Evolutionary conservation across 2,888 invertebrate species (phyloP).

Genomic region (Ophioninae sp.): DNA sequence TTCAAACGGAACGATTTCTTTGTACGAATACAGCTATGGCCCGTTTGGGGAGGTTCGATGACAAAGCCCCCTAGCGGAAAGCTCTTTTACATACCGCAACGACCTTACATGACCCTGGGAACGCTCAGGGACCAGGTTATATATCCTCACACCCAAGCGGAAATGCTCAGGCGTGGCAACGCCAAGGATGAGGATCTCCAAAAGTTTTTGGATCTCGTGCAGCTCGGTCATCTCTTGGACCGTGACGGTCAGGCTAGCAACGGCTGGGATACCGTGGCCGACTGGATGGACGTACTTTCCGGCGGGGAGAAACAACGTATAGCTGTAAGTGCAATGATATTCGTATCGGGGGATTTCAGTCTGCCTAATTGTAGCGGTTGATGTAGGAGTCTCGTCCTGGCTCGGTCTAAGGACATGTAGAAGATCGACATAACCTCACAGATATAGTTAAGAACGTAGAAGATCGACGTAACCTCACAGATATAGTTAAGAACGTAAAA

Average conservation of each 20-base stretch:
- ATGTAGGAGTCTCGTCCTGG: too few species aligned
- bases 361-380: too few species aligned
- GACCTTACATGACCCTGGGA: slow-evolving; percentile 99
- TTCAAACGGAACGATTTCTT: background rate
- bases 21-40: slow-evolving; percentile 88
- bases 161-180: slow-evolving; percentile 90
- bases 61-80: slow-evolving; percentile 98
- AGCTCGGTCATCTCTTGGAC: slow-evolving; percentile 90
- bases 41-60: slow-evolving; percentile 95
- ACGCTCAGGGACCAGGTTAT: slow-evolving; percentile 96
- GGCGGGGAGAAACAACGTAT: slow-evolving; percentile 99
- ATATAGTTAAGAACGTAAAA: too few species aligned
- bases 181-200: slow-evolving; percentile 88
- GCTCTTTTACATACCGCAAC: slow-evolving; percentile 97
- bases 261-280: slow-evolving; percentile 93
- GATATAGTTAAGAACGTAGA: too few species aligned
- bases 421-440: too few species aligned
- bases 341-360: too few species aligned
- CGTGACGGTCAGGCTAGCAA: slow-evolving; percentile 85
- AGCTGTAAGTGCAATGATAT: slow-evolving; percentile 84
- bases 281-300: slow-evolving; percentile 99
- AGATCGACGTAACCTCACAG: too few species aligned
- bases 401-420: background rate
- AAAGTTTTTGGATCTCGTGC: slow-evolving; percentile 90
- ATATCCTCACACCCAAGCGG: slow-evolving; percentile 95